phyloP scores from a whole-genome alignment of 2,113 vertebrate species.

The Elachura formosa region DNA sequence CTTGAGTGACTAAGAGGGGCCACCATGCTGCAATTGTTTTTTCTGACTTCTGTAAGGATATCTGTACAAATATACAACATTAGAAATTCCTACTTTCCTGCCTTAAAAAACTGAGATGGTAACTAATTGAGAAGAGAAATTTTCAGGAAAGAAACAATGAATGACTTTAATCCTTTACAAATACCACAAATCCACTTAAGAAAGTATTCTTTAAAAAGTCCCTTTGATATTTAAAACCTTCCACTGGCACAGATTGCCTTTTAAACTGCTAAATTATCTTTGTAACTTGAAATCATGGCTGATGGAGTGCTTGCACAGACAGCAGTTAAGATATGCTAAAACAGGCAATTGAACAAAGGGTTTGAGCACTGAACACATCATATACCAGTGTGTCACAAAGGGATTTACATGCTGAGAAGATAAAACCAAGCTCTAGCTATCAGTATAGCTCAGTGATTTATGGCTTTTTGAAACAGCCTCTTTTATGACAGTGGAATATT shows the following conservation, averaged over 20 bases:
- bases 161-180: neutral
- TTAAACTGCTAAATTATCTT: neutral
- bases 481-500: neutral
- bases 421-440: neutral
- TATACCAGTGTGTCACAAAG: neutral
- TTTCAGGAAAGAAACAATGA: neutral
- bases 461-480: neutral
- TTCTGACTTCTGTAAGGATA: neutral
- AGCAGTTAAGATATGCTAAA: neutral
- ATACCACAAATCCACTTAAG: neutral
- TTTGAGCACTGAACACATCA: neutral
- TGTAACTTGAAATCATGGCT: neutral
- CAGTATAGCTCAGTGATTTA: neutral
- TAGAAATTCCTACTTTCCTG: neutral
- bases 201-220: neutral
- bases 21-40: neutral
- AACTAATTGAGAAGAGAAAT: neutral
- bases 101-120: neutral
- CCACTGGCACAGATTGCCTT: neutral
- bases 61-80: neutral
- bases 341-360: neutral
- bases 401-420: neutral
- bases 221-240: slow-evolving; percentile 7
- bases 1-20: neutral
- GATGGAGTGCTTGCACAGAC: neutral